phyloP scores from a whole-genome alignment of 2,888 invertebrate genomes.

The Idaea straminata region DNA sequence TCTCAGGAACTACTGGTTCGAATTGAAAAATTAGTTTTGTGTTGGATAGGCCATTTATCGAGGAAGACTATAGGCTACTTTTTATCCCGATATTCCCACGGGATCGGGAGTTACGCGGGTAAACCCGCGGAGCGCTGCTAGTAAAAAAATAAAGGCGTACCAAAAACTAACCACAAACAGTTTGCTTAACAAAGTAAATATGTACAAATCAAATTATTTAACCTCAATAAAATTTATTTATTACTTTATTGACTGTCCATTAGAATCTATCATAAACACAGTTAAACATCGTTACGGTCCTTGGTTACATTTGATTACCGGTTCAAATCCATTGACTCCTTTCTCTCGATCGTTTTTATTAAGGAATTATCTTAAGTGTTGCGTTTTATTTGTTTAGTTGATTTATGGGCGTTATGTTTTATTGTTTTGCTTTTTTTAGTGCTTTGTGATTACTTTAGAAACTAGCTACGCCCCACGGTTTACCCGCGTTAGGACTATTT shows the following conservation, averaged over 20 bases:
- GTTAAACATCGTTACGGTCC: neutral
- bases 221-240: slow-evolving; percentile 42
- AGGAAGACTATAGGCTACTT: too few species aligned
- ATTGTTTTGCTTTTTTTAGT: neutral
- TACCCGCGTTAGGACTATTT: too few species aligned
- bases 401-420: slow-evolving; percentile 2
- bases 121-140: too few species aligned
- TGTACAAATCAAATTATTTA: slow-evolving; percentile 20
- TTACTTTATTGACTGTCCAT: slow-evolving; percentile 35
- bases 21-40: too few species aligned
- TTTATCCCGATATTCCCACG: too few species aligned
- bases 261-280: neutral
- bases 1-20: too few species aligned
- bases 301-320: neutral
- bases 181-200: slow-evolving; percentile 11
- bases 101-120: too few species aligned
- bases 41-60: too few species aligned
- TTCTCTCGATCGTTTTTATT: neutral
- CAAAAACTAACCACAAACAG: neutral
- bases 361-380: neutral
- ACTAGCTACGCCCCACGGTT: too few species aligned
- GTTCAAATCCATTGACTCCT: neutral
- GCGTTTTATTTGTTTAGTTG: neutral
- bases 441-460: neutral
- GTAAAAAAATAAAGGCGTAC: too few species aligned